Evolutionary conservation across 2,113 vertebrate genomes (phyloP), one percentile per base, ranked within the genome.

Genomic region (Solea solea): DNA sequence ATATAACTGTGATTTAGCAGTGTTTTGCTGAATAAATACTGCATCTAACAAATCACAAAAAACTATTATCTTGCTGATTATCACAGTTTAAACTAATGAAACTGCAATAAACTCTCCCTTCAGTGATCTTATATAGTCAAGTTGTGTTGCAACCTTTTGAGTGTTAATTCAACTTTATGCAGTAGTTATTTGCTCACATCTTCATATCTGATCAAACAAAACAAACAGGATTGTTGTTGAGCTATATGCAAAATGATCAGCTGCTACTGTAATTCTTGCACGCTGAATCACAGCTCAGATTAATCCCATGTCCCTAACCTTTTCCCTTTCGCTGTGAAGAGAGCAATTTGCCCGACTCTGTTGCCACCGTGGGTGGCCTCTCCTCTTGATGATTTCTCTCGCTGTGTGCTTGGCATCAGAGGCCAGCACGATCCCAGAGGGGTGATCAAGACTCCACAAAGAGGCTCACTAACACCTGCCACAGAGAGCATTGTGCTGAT

Each of bases 321-420:
- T 90, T 89, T 34, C 76, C 88, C 82, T 46, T 62, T 88, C 66
- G 40, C 79, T 42, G 78, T 10, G 73, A 74, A 89, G 76, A 89
- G 78, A 62, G 81, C 92, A 79, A 90, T 95, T 94, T 92, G 85
- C 91, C 81, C 85, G 91, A 92, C 92, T 91, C 85, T 88, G 86
- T 90, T 80, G 57, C 86, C 88, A 44, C 76, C 54, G 58, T 72
- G 59, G 88, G 69, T 68, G 88, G 67, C 3, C 61, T 90, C 88
- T 89, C 66, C 90, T 89, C 86, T 84, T 74, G 86, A 81, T 86
- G 93, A 87, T 80, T 83, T 79, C 89, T 74, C 83, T 86, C 72
- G 65, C 88, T 76, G 82, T 57, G 85, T 44, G 69, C 84, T 81
- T 91, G 87, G 69, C 68, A 46, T 70, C 72, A 53, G 63, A 81